phyloP scores from a whole-genome alignment of 2,888 invertebrate genomes.

The Erynnis tages region DNA sequence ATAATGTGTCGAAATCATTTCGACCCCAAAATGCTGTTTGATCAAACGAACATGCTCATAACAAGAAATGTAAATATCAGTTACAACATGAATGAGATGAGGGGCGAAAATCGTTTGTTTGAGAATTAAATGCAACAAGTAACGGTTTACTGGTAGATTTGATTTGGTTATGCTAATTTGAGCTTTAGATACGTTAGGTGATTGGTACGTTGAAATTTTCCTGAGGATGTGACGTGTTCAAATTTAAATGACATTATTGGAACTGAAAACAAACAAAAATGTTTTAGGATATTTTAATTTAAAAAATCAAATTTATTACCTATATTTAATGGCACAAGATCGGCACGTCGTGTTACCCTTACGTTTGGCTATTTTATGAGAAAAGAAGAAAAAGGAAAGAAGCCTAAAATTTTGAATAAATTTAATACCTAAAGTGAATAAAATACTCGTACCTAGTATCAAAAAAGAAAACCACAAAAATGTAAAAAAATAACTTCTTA shows the following conservation, averaged over 20 bases:
- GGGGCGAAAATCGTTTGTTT: conserved; percentile 7
- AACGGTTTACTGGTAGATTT: conserved; percentile 10
- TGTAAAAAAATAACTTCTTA: too few relatives aligned
- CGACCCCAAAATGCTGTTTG: conserved; percentile 23
- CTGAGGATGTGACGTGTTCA: neutral
- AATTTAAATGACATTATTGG: neutral
- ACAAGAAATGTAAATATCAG: conserved; percentile 20
- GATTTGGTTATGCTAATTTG: conserved; percentile 6
- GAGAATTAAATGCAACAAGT: neutral
- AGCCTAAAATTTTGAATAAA: too few relatives aligned
- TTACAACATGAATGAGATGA: conserved; percentile 15
- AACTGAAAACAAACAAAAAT: too few relatives aligned
- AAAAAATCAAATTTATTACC: too few relatives aligned
- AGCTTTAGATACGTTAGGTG: neutral
- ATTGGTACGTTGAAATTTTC: neutral
- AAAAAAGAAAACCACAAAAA: too few relatives aligned
- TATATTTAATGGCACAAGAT: too few relatives aligned
- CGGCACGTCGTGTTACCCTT: too few relatives aligned
- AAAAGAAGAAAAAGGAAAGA: too few relatives aligned
- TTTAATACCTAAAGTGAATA: too few relatives aligned
- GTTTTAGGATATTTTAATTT: too few relatives aligned
- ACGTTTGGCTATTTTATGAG: too few relatives aligned
- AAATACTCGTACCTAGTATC: too few relatives aligned
- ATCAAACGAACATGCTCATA: conserved; percentile 4
- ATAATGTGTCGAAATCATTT: conserved; percentile 21